Evolutionary conservation across 2,888 invertebrate species (phyloP).

Genomic region (Timema podura): DNA sequence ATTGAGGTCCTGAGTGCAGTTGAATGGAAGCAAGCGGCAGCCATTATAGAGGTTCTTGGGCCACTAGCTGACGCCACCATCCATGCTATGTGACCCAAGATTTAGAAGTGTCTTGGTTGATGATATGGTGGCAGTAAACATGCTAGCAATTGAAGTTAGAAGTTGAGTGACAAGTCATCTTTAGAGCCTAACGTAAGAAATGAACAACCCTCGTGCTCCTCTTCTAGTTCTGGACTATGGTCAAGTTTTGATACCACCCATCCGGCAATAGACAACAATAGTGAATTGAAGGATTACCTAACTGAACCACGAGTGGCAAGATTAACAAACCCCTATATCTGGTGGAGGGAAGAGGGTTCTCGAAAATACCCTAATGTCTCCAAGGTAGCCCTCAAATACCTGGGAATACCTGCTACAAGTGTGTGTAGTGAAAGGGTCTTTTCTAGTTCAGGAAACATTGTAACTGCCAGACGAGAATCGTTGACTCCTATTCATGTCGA

Average conservation of each 20-base stretch:
- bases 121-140: too few species aligned
- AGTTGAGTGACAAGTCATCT: too few species aligned
- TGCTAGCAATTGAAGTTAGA: too few species aligned
- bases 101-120: too few species aligned
- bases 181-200: too few species aligned
- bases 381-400: not conserved
- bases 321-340: not conserved
- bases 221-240: not conserved
- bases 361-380: not conserved
- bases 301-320: not conserved
- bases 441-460: not conserved
- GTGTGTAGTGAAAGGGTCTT: not conserved
- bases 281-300: not conserved
- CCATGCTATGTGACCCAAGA: too few species aligned
- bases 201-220: not conserved
- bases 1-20: not conserved
- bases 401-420: conserved; percentile 5
- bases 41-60: too few species aligned
- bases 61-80: too few species aligned
- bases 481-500: not conserved
- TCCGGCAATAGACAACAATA: not conserved
- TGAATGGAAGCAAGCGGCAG: too few species aligned
- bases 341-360: not conserved
- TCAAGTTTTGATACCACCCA: not conserved
- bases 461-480: not conserved